A percentile compares a stretch with the other conserved stretches of the same genome.
phyloP scores from a whole-genome alignment of 2,888 invertebrate species.

The Hemicrepidius hirtus region DNA sequence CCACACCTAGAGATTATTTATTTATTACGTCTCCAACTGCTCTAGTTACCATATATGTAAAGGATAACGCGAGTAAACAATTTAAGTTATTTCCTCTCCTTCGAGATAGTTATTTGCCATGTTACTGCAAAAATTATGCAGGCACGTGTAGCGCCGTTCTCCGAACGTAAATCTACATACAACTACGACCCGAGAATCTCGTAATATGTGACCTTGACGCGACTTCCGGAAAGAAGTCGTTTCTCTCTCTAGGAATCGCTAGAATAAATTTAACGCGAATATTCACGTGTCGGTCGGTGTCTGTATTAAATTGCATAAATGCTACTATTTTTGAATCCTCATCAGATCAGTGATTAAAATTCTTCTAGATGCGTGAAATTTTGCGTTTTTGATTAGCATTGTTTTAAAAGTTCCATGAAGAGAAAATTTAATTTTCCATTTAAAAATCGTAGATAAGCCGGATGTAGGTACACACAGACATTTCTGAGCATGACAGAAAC shows the following conservation, averaged over 20 bases:
- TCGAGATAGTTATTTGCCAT: not conserved
- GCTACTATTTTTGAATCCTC: not conserved
- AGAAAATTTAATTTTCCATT: slow-evolving; percentile 14
- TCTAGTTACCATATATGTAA: not conserved
- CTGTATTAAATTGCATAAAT: not conserved
- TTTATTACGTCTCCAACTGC: no score
- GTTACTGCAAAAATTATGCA: slow-evolving; percentile 29
- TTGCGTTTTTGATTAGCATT: not conserved
- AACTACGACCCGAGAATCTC: slow-evolving; percentile 28
- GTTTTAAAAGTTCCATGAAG: slow-evolving; percentile 8
- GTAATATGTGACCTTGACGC: slow-evolving; percentile 42
- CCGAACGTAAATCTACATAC: slow-evolving; percentile 17
- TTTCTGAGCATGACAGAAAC: slow-evolving; percentile 21
- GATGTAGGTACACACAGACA: slow-evolving; percentile 6
- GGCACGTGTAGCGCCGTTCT: slow-evolving; percentile 42
- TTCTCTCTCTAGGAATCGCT: slow-evolving; percentile 29
- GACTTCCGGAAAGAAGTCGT: slow-evolving; percentile 50
- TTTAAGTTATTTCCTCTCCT: slow-evolving; percentile 26
- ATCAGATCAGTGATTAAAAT: not conserved
- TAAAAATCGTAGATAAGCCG: slow-evolving; percentile 12
- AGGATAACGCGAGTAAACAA: not conserved
- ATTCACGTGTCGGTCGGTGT: not conserved
- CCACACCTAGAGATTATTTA: no score
- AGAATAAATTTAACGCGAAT: slow-evolving; percentile 10
- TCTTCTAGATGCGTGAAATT: slow-evolving; percentile 1